Percentiles rank a stretch among this genome's conserved stretches.
Evolutionary conservation across 1,140 invertebrate species (phyloP).

Genomic region (Linepithema humile): DNA sequence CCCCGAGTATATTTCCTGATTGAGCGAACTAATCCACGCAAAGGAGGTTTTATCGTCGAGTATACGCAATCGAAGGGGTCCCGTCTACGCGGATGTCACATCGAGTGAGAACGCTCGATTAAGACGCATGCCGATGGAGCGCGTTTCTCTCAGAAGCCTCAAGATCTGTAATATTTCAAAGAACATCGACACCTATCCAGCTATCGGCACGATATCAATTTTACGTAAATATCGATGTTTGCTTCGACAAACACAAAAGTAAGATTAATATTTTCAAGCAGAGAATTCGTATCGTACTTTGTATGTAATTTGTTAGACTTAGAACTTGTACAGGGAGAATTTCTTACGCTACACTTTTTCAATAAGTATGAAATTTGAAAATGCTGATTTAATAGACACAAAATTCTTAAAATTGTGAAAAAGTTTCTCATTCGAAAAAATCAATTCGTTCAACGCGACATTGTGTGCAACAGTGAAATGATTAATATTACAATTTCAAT

Average conservation of each 20-base stretch:
- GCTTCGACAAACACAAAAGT: neutral
- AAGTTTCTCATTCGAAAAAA: too few relatives aligned
- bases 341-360: too few relatives aligned
- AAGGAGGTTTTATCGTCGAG: constrained; percentile 80
- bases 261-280: neutral
- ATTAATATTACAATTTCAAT: too few relatives aligned
- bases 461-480: too few relatives aligned
- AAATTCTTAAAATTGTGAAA: too few relatives aligned
- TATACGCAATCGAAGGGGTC: constrained; percentile 78
- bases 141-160: neutral
- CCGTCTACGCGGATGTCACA: constrained; percentile 46
- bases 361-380: too few relatives aligned
- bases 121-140: neutral
- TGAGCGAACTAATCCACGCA: constrained; percentile 82
- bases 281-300: too few relatives aligned
- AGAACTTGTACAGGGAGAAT: too few relatives aligned
- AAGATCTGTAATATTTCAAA: neutral
- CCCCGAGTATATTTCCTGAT: constrained; percentile 80
- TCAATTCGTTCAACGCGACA: too few relatives aligned
- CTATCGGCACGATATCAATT: neutral
- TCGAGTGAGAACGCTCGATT: constrained; percentile 11
- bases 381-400: too few relatives aligned
- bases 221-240: neutral
- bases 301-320: too few relatives aligned
- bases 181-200: neutral